Conservation (phyloP, 2,113 vertebrate species). For the Nothocercus nigrocapillus region DNA sequence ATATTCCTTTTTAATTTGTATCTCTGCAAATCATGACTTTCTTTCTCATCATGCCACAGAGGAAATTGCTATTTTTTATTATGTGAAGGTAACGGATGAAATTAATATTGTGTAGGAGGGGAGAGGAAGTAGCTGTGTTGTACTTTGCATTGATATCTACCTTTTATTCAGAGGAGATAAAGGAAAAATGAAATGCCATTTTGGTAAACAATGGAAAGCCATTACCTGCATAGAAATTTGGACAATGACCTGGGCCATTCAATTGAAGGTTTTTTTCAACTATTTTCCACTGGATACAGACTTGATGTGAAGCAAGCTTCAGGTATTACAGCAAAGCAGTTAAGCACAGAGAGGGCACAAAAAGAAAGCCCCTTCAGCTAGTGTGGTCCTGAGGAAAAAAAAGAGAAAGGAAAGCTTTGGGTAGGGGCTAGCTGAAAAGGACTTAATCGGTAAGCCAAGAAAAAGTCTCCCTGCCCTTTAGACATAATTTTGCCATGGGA, state of each 20-base stretch:
- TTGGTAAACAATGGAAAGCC: background rate
- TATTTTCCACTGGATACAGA: background rate
- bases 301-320: background rate
- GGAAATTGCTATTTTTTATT: background rate
- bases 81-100: background rate
- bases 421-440: background rate
- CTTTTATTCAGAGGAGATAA: background rate
- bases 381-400: background rate
- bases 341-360: background rate
- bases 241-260: background rate
- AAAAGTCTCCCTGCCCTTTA: background rate
- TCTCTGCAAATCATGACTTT: background rate
- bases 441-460: background rate
- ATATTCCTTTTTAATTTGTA: background rate
- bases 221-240: background rate
- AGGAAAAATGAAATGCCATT: background rate
- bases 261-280: background rate
- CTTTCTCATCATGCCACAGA: background rate
- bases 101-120: background rate
- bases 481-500: background rate
- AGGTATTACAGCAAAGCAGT: background rate
- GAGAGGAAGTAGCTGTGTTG: background rate
- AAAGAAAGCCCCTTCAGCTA: background rate
- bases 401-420: background rate
- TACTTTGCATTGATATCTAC: background rate